Conservation (phyloP, 2,888 invertebrate species). For the Caenorhabditis drosophilae region DNA sequence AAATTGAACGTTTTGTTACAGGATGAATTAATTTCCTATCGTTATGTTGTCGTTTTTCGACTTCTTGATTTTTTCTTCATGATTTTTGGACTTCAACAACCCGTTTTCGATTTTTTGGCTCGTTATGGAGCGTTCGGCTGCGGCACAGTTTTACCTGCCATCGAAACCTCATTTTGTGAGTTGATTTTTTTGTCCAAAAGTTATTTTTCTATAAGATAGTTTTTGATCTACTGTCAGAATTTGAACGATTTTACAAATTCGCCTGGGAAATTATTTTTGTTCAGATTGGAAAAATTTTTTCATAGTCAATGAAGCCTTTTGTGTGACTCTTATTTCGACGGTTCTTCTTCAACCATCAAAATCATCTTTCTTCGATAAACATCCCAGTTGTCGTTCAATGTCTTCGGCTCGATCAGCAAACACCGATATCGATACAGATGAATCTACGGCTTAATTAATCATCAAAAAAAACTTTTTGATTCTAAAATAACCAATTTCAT, state of each 20-base stretch:
- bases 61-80: slow-evolving; percentile 53
- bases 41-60: slow-evolving; percentile 59
- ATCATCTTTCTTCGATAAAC: slow-evolving; percentile 57
- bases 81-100: slow-evolving; percentile 60
- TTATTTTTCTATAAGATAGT: too few species aligned
- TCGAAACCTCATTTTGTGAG: slow-evolving; percentile 54
- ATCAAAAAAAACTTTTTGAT: background rate
- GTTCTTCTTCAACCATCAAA: slow-evolving; percentile 60
- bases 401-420: slow-evolving; percentile 35
- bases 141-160: slow-evolving; percentile 44
- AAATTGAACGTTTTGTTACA: too few species aligned
- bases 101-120: slow-evolving; percentile 64
- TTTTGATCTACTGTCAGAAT: too few species aligned
- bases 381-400: slow-evolving; percentile 52
- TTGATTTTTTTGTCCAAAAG: too few species aligned
- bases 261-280: too few species aligned
- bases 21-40: slow-evolving; percentile 62
- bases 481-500: too few species aligned
- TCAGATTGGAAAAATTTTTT: slow-evolving; percentile 66
- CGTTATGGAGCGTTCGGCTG: slow-evolving; percentile 54
- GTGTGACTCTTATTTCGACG: slow-evolving; percentile 63
- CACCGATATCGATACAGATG: slow-evolving; percentile 37
- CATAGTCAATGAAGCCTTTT: slow-evolving; percentile 62
- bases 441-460: slow-evolving; percentile 28
- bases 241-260: too few species aligned